Evolutionary conservation across 2,797 vertebrate genomes (phyloP).

Genomic region (Rhinoraja longicauda): DNA sequence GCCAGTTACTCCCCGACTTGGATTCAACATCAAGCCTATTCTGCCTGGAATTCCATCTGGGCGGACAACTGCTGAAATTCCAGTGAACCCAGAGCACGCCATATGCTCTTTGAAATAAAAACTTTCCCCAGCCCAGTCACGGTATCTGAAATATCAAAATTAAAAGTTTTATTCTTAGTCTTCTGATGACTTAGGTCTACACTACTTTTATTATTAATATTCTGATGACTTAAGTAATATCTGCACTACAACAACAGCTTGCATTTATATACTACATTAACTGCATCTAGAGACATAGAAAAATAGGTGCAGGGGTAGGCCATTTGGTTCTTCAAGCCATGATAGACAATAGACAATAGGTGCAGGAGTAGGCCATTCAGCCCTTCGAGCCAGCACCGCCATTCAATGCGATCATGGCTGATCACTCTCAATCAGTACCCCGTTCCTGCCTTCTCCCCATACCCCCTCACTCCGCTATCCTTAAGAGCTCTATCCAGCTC

Average conservation of each 20-base stretch:
- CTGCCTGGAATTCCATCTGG: constrained; percentile 75
- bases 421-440: too few relatives aligned
- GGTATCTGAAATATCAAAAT: not conserved
- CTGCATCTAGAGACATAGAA: not conserved
- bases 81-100: not conserved
- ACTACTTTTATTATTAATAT: not conserved
- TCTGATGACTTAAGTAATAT: not conserved
- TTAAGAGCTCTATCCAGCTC: too few relatives aligned
- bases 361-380: not conserved
- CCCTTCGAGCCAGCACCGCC: not conserved
- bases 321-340: not conserved
- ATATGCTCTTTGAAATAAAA: constrained; percentile 17
- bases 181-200: not conserved
- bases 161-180: not conserved
- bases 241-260: not conserved
- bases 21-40: constrained; percentile 61
- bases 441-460: too few relatives aligned
- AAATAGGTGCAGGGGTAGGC: not conserved
- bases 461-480: too few relatives aligned
- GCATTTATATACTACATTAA: not conserved
- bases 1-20: constrained; percentile 48
- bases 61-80: constrained; percentile 50
- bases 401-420: too few relatives aligned
- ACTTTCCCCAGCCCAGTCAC: not conserved
- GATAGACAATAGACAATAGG: too few relatives aligned